These are phyloP conservation scores for Coturnix japonica DNA, from an alignment of 2,113 vertebrate species.

Conservation along the genomic window DNA sequence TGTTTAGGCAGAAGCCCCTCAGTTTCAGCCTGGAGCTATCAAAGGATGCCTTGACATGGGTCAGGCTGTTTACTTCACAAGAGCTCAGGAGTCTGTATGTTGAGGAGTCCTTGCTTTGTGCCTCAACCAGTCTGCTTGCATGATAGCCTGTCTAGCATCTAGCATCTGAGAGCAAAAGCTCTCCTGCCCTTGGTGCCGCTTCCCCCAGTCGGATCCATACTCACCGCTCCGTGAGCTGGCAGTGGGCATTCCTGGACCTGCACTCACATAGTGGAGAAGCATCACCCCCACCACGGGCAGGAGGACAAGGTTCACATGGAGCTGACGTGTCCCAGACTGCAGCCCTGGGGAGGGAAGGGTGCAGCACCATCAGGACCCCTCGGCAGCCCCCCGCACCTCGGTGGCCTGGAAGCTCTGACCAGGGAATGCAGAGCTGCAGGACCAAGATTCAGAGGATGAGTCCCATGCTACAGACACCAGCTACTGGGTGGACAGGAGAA, in stretches of 20 bases:
- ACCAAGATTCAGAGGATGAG: background rate
- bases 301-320: background rate
- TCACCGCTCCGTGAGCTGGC: conserved; percentile 27
- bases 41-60: background rate
- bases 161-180: background rate
- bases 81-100: background rate
- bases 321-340: background rate
- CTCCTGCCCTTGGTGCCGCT: background rate
- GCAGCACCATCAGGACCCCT: background rate
- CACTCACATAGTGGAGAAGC: background rate
- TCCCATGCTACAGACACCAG: background rate
- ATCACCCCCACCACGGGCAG: background rate
- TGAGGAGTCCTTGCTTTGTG: background rate
- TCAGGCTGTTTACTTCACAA: background rate
- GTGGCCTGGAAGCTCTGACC: fast-evolving
- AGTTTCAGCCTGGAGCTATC: background rate
- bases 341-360: conserved; percentile 19
- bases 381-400: background rate
- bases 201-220: background rate
- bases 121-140: background rate
- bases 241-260: background rate
- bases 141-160: background rate
- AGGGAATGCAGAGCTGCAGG: background rate
- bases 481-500: background rate
- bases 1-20: background rate